Conservation (phyloP, 2,888 invertebrate genomes). For the Dynastes hyllus region DNA sequence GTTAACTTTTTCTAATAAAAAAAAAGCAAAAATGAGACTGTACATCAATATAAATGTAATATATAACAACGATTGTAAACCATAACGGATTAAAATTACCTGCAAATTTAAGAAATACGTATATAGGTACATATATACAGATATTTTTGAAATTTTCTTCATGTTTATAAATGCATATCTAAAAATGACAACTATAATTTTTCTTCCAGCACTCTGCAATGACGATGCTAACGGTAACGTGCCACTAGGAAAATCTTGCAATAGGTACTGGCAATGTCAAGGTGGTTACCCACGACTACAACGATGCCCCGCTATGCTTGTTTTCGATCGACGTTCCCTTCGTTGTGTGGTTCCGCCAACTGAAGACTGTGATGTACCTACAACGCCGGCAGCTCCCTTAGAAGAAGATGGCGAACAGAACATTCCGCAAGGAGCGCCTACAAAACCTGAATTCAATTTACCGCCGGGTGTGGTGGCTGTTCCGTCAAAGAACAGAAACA, state of each 20-base stretch:
- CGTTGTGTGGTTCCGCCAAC: slow-evolving; percentile 93
- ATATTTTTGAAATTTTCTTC: no score
- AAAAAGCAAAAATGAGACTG: no score
- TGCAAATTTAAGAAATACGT: no score
- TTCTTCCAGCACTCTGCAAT: slow-evolving; percentile 85
- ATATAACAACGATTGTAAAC: no score
- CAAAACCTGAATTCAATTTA: slow-evolving; percentile 61
- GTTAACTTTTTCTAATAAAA: no score
- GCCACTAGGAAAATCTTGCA: slow-evolving; percentile 92
- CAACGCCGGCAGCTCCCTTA: slow-evolving; percentile 80
- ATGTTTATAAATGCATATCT: no score
- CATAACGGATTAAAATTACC: no score
- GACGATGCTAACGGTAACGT: slow-evolving; percentile 94
- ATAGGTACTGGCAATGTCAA: slow-evolving; percentile 95
- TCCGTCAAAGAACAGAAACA: slow-evolving; percentile 63
- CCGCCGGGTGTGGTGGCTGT: slow-evolving; percentile 70
- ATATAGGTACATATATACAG: no score
- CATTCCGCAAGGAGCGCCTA: slow-evolving; percentile 59
- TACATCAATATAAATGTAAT: no score
- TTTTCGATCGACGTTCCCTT: slow-evolving; percentile 86
- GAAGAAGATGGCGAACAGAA: slow-evolving; percentile 73
- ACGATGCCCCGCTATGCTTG: slow-evolving; percentile 92
- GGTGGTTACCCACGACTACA: slow-evolving; percentile 94
- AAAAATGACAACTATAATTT: background rate
- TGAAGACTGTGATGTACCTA: slow-evolving; percentile 90